Conservation (phyloP, 2,797 vertebrate genomes). For the Sorex maritimensis region DNA sequence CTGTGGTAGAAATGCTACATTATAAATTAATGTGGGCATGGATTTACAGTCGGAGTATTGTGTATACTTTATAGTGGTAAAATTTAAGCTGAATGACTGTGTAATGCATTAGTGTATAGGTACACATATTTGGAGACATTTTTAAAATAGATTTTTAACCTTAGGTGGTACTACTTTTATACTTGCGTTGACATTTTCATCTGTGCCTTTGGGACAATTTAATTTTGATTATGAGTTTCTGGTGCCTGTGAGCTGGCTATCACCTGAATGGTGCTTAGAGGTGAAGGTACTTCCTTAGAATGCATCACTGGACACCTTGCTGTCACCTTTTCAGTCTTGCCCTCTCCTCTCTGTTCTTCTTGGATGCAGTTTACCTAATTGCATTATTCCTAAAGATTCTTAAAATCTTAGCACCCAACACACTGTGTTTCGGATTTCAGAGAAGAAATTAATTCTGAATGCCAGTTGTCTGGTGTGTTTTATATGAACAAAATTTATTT, state of each 20-base stretch:
- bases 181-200: slow-evolving; percentile 88
- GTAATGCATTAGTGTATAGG: slow-evolving; percentile 83
- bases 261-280: slow-evolving; percentile 90
- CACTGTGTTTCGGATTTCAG: slow-evolving; percentile 83
- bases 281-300: slow-evolving; percentile 89
- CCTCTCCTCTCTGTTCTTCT: slow-evolving; percentile 82
- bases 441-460: slow-evolving; percentile 68
- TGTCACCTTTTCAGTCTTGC: slow-evolving; percentile 81
- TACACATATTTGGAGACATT: slow-evolving; percentile 86
- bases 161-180: slow-evolving; percentile 84
- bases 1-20: slow-evolving; percentile 84
- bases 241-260: slow-evolving; percentile 90
- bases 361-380: slow-evolving; percentile 81
- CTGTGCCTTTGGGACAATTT: slow-evolving; percentile 92
- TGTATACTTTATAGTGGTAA: slow-evolving; percentile 76
- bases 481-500: slow-evolving; percentile 65
- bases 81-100: slow-evolving; percentile 78
- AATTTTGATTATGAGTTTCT: slow-evolving; percentile 88
- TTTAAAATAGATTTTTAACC: slow-evolving; percentile 86
- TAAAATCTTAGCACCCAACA: slow-evolving; percentile 80
- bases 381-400: slow-evolving; percentile 78
- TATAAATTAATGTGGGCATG: slow-evolving; percentile 86
- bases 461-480: slow-evolving; percentile 67
- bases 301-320: slow-evolving; percentile 87
- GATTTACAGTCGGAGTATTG: slow-evolving; percentile 73